Evolutionary conservation across 2,113 vertebrate genomes (phyloP), one percentile per base, ranked within the genome.

Genomic region (Stictonetta naevosa): DNA sequence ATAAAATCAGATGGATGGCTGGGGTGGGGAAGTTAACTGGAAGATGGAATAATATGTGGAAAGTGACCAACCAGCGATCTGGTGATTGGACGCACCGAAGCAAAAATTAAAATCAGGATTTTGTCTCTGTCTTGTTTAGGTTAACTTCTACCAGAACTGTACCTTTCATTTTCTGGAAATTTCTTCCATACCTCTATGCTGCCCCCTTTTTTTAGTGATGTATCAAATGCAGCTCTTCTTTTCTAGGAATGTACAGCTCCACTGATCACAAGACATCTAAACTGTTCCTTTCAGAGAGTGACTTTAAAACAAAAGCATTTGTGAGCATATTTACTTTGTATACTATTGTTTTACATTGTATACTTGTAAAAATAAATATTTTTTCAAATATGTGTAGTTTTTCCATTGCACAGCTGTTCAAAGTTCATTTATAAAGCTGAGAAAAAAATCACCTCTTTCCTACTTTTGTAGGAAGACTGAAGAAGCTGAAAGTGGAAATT

Each of bases 301-400:
- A 80, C 79, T 74, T 95, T 55, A 64, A 91, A 82, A 1, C 7
- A 63, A 36, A 73, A 44, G 40, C 29, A 33, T 26, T 11, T 85
- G 23, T 85, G 13, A 82, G 50, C 6, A 10, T 85, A 71, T 6
- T 95, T 75, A 28, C 46, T 55, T 75, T 75, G 34, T 94, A 58
- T 6, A 2, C 53, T 82, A 11, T 44, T 93, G 79, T 75, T 93
- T 69, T 73, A 56, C 58, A 42, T 44, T 18, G 68, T 33, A 59
- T 79, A 36, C 17, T 56, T 82, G 66, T 92, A 75, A 78, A 71
- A 96, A 96, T 92, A 95, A 96, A 92, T 52, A 28, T 52, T 72
- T 52, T 86, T 71, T 38, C 20, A 81, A 83, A 31, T 75, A 34
- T 9, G 3, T 72, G 28, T n/a, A 55, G 75, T 94, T 55, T 81